Percentiles rank a stretch among this genome's conserved stretches.
Evolutionary conservation across 1,140 invertebrate genomes (phyloP).

Genomic region (Mylabris phalerata): DNA sequence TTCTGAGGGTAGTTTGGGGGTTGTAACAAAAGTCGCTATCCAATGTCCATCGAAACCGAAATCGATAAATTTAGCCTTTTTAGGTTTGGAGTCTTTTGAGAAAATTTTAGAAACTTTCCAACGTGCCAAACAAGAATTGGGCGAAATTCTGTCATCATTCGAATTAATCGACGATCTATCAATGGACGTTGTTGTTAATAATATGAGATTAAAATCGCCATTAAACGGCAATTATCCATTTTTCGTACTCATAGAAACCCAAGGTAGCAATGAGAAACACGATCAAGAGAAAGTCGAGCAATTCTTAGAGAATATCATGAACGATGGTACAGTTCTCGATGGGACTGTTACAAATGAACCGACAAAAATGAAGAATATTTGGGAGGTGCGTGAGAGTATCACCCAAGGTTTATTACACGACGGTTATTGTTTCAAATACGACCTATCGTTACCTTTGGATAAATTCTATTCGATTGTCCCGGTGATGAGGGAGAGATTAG

Average conservation of each 20-base stretch:
- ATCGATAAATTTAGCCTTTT: slow-evolving; percentile 75
- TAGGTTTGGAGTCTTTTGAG: slow-evolving; percentile 71
- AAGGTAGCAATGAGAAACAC: slow-evolving; percentile 73
- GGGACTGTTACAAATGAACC: slow-evolving; percentile 78
- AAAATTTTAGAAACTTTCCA: slow-evolving; percentile 68
- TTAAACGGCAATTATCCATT: slow-evolving; percentile 62
- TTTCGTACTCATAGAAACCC: slow-evolving; percentile 88
- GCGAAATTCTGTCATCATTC: slow-evolving; percentile 88
- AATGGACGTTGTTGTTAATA: slow-evolving; percentile 51
- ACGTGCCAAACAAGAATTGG: slow-evolving; percentile 64
- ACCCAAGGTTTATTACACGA: slow-evolving; percentile 71
- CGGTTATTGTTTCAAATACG: slow-evolving; percentile 94
- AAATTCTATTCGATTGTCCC: slow-evolving; percentile 79
- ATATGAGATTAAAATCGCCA: slow-evolving; percentile 59
- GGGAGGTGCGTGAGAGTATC: slow-evolving; percentile 80
- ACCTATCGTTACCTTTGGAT: slow-evolving; percentile 81
- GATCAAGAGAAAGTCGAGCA: slow-evolving; percentile 80
- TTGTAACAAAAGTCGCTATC: slow-evolving; percentile 89
- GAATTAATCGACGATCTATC: slow-evolving; percentile 82
- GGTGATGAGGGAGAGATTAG: slow-evolving; percentile 60
- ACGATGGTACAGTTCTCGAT: slow-evolving; percentile 63
- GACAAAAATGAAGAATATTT: slow-evolving; percentile 71
- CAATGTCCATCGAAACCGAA: slow-evolving; percentile 78
- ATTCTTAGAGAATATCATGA: slow-evolving; percentile 72
- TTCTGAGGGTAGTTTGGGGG: slow-evolving; percentile 91